These are phyloP conservation scores for Leguminivora glycinivorella DNA, from an alignment of 1,140 invertebrate species.

Conservation along the genomic window DNA sequence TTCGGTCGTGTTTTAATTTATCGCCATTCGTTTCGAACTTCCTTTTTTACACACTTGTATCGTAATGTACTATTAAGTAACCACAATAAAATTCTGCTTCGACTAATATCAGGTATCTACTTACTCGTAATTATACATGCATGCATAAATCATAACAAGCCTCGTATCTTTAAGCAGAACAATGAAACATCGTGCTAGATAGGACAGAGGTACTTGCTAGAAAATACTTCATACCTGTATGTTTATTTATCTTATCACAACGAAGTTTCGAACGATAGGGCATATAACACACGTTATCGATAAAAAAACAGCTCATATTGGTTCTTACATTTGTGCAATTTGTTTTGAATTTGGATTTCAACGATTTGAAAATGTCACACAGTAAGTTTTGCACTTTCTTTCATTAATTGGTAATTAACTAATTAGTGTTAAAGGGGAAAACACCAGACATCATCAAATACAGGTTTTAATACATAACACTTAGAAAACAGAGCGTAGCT, in stretches of 20 bases:
- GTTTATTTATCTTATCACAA: slow-evolving; percentile 38
- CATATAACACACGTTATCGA: slow-evolving; percentile 1
- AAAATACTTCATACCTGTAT: slow-evolving; percentile 16
- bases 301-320: slow-evolving; percentile 20
- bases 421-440: no score
- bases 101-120: no score
- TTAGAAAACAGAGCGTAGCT: no score
- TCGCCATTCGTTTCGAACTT: no score
- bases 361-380: slow-evolving; percentile 33
- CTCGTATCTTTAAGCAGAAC: neutral
- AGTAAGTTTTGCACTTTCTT: slow-evolving; percentile 31
- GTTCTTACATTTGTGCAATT: neutral
- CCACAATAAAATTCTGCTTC: no score
- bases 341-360: slow-evolving; percentile 1
- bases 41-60: no score
- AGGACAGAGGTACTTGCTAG: neutral
- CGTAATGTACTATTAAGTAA: no score
- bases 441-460: no score
- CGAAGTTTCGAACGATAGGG: slow-evolving; percentile 29
- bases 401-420: no score
- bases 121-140: no score
- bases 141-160: neutral
- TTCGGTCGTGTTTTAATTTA: no score
- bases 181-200: neutral
- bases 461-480: no score